Percentiles rank a stretch among this genome's conserved stretches.
phyloP scores from a whole-genome alignment of 2,797 vertebrate genomes.

The Nothura maculosa region DNA sequence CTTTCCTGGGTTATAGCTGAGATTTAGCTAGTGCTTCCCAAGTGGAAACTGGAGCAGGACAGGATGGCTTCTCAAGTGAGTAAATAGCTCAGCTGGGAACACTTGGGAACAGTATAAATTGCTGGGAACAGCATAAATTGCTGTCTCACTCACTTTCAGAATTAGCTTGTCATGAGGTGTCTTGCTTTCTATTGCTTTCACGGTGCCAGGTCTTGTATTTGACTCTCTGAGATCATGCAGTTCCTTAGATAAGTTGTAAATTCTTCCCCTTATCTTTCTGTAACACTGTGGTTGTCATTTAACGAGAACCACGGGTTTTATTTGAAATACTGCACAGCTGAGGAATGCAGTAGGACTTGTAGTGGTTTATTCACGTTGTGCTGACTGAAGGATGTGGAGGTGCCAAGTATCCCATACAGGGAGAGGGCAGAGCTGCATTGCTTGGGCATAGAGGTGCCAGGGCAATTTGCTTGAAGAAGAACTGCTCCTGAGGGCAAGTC shows the following conservation, averaged over 20 bases:
- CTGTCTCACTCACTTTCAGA: neutral
- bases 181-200: neutral
- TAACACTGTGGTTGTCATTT: neutral
- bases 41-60: neutral
- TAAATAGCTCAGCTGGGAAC: neutral
- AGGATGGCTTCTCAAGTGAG: neutral
- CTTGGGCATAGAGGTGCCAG: accelerated
- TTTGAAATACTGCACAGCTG: neutral
- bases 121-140: neutral
- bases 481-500: neutral
- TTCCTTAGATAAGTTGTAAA: conserved; percentile 12
- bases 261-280: neutral
- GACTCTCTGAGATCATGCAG: neutral
- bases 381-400: neutral
- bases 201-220: neutral
- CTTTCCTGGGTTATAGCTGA: neutral
- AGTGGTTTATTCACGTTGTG: neutral
- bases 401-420: neutral
- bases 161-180: neutral
- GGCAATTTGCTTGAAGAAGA: neutral
- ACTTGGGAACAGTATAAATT: neutral
- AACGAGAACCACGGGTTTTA: neutral
- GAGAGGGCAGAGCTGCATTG: neutral
- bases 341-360: conserved; percentile 64
- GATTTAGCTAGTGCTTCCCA: neutral